Evolutionary conservation across 64 coral and sea anemone species (phyloP), one percentile per base, ranked within the genome.

Genomic region (Stichodactyla mertensii): DNA sequence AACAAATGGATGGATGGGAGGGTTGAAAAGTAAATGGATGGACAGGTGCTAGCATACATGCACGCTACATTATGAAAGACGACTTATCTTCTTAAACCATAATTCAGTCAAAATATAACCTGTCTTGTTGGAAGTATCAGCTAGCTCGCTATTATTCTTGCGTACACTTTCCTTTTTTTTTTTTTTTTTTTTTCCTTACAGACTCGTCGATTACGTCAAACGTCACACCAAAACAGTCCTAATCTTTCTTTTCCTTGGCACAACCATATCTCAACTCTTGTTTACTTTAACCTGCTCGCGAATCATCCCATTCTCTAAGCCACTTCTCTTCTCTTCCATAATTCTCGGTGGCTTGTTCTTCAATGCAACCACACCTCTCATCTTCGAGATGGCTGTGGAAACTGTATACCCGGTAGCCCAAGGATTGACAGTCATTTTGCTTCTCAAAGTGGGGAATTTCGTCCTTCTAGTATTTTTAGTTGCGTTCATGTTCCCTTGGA

Each of bases 351-450:
- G 87, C 56, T 88, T 91, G 15, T 78, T 91, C 20, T 95, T 60
- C 71, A 91, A 84, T 54, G 86, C 89, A 51, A 88, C 89, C 16
- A 70, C 62, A 7, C 89, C 89, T 7, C 61, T 95, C 11, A 24
- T 91, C 16, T 85, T 91, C 19, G 93, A 95, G 80, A 66, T 95
- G n/a, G 82, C 82, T 14, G 78, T 91, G 61, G 93, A 95, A 31
- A 71, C 62, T 56, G 86, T 83, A 3, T 95, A 91, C 57, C 93
- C 93, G 0, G 86, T 91, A 0, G 77, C 82, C 5, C 86, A 86
- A 28, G 89, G 86, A 14, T 20, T 88, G 4, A 84, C 86, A 26
- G 82, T 69, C 11, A 82, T 90, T 1, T 57, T 95, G 19, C 31
- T 58, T 15, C 11, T 91, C 0, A 23, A 61, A 4, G 60, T 70